These are phyloP conservation scores for Leucosticte australis DNA, from an alignment of 2,113 vertebrate genomes.

Conservation along the genomic window DNA sequence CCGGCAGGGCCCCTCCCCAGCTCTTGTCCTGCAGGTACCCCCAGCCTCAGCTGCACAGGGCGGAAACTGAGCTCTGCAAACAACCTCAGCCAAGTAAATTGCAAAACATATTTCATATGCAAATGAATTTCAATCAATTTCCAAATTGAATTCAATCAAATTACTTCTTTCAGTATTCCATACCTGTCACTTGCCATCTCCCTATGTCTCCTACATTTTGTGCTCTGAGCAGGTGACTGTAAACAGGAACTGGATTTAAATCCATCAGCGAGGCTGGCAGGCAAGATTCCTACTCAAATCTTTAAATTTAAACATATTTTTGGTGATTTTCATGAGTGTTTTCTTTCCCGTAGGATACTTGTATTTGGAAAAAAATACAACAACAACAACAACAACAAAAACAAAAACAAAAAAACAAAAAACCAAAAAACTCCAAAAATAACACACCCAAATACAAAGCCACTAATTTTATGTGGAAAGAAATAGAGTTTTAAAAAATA, in stretches of 20 bases:
- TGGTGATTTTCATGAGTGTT: neutral
- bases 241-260: neutral
- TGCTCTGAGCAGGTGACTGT: neutral
- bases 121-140: slow-evolving; percentile 43
- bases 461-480: neutral
- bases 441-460: fast-evolving
- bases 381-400: too few relatives aligned
- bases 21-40: fast-evolving
- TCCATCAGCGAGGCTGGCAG: neutral
- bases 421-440: neutral
- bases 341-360: neutral
- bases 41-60: neutral
- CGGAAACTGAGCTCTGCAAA: neutral
- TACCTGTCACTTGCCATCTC: slow-evolving; percentile 9
- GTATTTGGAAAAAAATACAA: neutral
- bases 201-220: neutral
- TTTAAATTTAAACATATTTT: neutral
- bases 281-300: neutral
- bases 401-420: too few relatives aligned
- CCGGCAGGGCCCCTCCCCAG: neutral
- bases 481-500: neutral
- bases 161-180: slow-evolving; percentile 6
- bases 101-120: slow-evolving; percentile 1
- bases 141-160: neutral
- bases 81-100: neutral